phyloP scores from a whole-genome alignment of 2,888 invertebrate species.

The Cephus nigrinus region DNA sequence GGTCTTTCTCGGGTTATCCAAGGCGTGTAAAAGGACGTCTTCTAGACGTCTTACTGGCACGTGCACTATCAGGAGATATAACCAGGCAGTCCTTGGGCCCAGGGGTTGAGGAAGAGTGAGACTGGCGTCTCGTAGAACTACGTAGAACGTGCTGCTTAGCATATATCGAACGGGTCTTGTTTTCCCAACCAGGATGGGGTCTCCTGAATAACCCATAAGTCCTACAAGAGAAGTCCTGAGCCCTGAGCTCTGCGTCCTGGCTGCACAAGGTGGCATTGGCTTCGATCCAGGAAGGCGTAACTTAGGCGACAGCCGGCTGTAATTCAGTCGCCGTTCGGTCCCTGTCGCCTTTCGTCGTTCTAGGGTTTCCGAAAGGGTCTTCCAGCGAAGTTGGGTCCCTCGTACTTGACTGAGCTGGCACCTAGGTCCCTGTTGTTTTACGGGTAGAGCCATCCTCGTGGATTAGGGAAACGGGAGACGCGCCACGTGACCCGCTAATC shows the following conservation, averaged over 20 bases:
- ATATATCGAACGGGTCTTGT: conserved; percentile 51
- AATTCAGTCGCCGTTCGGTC: conserved; percentile 18
- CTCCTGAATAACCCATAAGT: conserved; percentile 61
- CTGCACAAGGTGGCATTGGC: conserved; percentile 21
- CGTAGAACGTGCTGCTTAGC: conserved; percentile 44
- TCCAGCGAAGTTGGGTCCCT: not conserved
- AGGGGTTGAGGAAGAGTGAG: not conserved
- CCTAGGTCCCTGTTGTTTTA: conserved; percentile 17
- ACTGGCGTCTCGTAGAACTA: not conserved
- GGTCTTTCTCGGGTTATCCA: not conserved
- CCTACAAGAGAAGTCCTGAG: conserved; percentile 37
- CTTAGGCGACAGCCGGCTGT: conserved; percentile 32
- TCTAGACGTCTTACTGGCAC: conserved; percentile 27
- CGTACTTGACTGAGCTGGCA: not conserved
- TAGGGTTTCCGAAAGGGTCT: not conserved
- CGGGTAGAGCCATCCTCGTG: conserved; percentile 13
- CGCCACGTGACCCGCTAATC: not conserved
- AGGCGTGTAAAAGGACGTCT: not conserved
- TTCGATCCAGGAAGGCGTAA: conserved; percentile 54
- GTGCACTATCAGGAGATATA: conserved; percentile 14
- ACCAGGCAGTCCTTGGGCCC: not conserved
- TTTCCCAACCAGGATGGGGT: conserved; percentile 29
- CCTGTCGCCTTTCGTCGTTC: not conserved
- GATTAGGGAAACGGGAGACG: conserved; percentile 17
- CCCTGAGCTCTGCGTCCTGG: not conserved